Evolutionary conservation across 2,888 invertebrate species (phyloP).

Genomic region (Cantharis nigra): DNA sequence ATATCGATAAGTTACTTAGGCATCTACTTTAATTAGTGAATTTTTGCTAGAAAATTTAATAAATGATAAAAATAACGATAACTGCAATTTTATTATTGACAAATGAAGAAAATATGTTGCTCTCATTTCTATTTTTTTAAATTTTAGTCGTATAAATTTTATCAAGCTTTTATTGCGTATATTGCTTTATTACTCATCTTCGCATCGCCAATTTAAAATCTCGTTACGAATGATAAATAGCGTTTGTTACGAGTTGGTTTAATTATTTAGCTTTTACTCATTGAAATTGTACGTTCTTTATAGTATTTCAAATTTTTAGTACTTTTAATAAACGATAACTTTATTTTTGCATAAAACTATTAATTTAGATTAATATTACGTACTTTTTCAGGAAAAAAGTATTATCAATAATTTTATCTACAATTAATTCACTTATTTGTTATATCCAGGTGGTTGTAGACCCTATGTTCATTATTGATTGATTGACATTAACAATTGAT

Average conservation of each 20-base stretch:
- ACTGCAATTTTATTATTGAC: neutral
- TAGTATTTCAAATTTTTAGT: neutral
- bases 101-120: neutral
- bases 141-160: neutral
- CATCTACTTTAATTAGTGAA: too few relatives aligned
- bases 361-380: neutral
- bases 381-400: too few relatives aligned
- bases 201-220: slow-evolving; percentile 13
- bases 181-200: slow-evolving; percentile 9
- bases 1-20: too few relatives aligned
- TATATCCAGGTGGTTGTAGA: too few relatives aligned
- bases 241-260: slow-evolving; percentile 2
- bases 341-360: neutral
- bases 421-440: too few relatives aligned
- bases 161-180: slow-evolving; percentile 4
- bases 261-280: neutral
- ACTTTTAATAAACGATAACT: neutral
- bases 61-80: neutral
- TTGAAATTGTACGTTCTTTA: neutral
- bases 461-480: too few relatives aligned
- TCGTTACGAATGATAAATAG: slow-evolving; percentile 13
- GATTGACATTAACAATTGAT: too few relatives aligned
- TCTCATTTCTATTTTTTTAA: neutral
- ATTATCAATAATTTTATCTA: too few relatives aligned
- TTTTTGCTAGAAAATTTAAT: too few relatives aligned